These are phyloP conservation scores for Aspidapion aeneum DNA, from an alignment of 2,888 invertebrate genomes.

Conservation along the genomic window DNA sequence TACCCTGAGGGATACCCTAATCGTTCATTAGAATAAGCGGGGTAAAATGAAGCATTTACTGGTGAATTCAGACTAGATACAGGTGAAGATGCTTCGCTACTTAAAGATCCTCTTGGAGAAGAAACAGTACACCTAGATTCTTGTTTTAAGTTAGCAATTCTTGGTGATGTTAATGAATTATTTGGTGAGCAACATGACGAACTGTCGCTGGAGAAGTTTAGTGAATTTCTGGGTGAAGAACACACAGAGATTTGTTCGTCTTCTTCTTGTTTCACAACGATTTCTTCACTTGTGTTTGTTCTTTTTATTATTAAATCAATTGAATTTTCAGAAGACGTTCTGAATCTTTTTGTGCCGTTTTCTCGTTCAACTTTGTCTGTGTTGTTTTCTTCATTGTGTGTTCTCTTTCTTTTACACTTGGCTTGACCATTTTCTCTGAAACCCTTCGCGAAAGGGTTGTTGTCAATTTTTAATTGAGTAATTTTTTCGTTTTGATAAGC, in stretches of 20 bases:
- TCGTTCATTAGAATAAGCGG: no score
- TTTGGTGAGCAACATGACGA: not conserved
- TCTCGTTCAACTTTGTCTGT: conserved; percentile 13
- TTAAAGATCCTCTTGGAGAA: no score
- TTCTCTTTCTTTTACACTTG: conserved; percentile 64
- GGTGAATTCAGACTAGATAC: not conserved
- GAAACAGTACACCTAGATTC: no score
- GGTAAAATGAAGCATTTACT: no score
- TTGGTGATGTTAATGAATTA: not conserved
- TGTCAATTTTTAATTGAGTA: conserved; percentile 86
- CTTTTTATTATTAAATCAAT: no score
- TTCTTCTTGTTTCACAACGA: not conserved
- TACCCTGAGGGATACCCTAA: not conserved
- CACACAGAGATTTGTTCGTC: conserved; percentile 5
- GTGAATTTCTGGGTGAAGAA: not conserved
- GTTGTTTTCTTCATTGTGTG: conserved; percentile 16
- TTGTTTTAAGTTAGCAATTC: not conserved
- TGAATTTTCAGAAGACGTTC: not conserved
- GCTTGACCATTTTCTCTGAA: conserved; percentile 84
- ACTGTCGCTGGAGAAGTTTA: not conserved
- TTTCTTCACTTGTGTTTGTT: no score
- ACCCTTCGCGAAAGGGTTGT: conserved; percentile 93
- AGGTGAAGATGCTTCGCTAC: not conserved
- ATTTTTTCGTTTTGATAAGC: conserved; percentile 91
- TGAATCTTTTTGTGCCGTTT: not conserved